Base-by-base conservation (phyloP, 1,140 invertebrate genomes). In the Mercenaria mercenaria region DNA sequence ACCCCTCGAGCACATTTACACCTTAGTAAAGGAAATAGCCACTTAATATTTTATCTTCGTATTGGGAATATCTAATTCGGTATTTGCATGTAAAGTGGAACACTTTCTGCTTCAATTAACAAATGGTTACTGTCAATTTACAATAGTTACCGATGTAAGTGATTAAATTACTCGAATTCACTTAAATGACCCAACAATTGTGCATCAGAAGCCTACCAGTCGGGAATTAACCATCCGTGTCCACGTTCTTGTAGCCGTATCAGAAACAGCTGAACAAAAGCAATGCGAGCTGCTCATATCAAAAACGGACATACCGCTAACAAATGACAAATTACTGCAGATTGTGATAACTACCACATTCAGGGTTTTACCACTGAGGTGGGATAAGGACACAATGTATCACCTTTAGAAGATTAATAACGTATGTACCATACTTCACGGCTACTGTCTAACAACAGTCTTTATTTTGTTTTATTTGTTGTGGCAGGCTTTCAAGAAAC, bases 21-120 rank as follows among this genome's bases (percentile, higher is more conserved):
- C 76, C 76, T 79, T 10, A 34, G 43, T 59, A 15, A 79, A 79
- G 76, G 76, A 79, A 79, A 79, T 50, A 79, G 26, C 76, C 50
- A 79, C 76, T 79, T 79, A 79, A 79, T 79, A 79, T 79, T 79
- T 79, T 79, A 79, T 79, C 76, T 59, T 79, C 32, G 10, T 20
- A 56, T 13, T 37, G 76, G 76, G 32, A 79, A 50, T 79, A 79
- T 32, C 47, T 79, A 79, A 79, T 79, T 79, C 37, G 29, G 37
- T 26, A 56, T 79, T 79, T 50, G 47, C 76, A 79, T 79, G 47
- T 59, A n/a, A 34, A 37, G 13, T 32, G 47, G 29, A 56, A 47
- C 47, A 56, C 23, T 79, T 79, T 79, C 32, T 79, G 47, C 43
- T 26, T 52, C 47, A 79, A 52, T 79, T 56, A 52, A 52, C 47